phyloP scores from a whole-genome alignment of 2,888 invertebrate genomes.

The Sinohyriopsis cumingii region DNA sequence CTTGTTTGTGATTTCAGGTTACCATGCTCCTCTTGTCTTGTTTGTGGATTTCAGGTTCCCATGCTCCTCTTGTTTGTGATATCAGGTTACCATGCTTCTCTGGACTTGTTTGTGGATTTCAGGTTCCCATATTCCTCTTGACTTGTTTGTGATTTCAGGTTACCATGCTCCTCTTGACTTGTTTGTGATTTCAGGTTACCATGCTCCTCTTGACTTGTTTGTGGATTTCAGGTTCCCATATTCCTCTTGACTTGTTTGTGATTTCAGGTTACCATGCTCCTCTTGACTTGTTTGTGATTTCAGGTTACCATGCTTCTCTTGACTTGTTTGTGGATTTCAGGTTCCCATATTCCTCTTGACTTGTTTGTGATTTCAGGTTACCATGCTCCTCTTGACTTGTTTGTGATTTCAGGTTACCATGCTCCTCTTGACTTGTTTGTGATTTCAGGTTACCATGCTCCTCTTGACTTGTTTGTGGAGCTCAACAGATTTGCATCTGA shows the following conservation, averaged over 20 bases:
- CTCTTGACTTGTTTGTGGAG: slow-evolving; percentile 88
- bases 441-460: slow-evolving; percentile 83
- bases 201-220: slow-evolving; percentile 78
- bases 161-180: not conserved
- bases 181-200: slow-evolving; percentile 77
- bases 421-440: not conserved
- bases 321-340: slow-evolving; percentile 80
- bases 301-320: slow-evolving; percentile 90
- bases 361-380: slow-evolving; percentile 74
- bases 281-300: slow-evolving; percentile 86
- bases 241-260: not conserved
- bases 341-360: too few species aligned
- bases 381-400: slow-evolving; percentile 80
- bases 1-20: too few species aligned
- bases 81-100: not conserved
- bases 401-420: slow-evolving; percentile 25
- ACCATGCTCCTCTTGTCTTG: too few species aligned
- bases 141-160: slow-evolving; percentile 39
- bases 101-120: too few species aligned
- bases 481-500: slow-evolving; percentile 75
- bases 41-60: slow-evolving; percentile 27
- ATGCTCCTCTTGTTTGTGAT: not conserved
- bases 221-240: slow-evolving; percentile 23
- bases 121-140: too few species aligned
- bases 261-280: slow-evolving; percentile 85